Base-by-base conservation (phyloP, 2,797 vertebrate species). In the Adrianichthys oophorus region DNA sequence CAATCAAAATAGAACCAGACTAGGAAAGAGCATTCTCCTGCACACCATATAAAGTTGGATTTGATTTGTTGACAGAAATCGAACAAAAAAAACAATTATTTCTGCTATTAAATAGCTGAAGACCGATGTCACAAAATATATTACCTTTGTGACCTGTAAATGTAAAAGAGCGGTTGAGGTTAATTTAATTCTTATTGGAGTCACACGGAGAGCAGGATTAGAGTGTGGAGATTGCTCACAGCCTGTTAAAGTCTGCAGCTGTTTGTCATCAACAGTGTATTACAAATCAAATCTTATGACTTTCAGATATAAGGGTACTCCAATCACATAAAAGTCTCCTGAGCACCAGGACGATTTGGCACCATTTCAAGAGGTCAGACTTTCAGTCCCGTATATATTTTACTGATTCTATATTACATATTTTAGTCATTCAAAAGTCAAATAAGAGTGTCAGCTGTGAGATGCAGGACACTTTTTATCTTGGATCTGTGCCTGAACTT, bases 221-320 rank as follows among this genome's bases (percentile, higher is more conserved):
- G 47, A 53, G 59, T 53, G 62, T 37, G 65, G 13, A 63, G 58
- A 72, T 64, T 47, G 52, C 48, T 44, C 46, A 52, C 62, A 58
- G 51, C 54, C 59, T 57, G 53, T 59, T 60, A 52, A 72, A 72
- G 48, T 55, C 64, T 54, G 65, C 62, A 62, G 70, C 63, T 66
- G 58, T 67, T 64, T 50, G 58, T 63, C 57, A 49, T 43, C n/a
- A 64, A 54, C 56, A 23, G 29, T 8, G 44, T 4, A 43, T 65
- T 40, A 49, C 64, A 69, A 72, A 75, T 84, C 52, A 70, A 56
- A 68, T 68, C 47, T 54, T 59, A 56, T 59, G 44, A 59, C 57
- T 76, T 79, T 62, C 60, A 66, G 54, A 77, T 73, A 69, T 53
- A 41, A 61, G 60, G 72, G 53, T 40, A 68, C 64, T 77, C 62